Conservation (phyloP, 2,113 vertebrate genomes). For the Gymnocephalus cernua region DNA sequence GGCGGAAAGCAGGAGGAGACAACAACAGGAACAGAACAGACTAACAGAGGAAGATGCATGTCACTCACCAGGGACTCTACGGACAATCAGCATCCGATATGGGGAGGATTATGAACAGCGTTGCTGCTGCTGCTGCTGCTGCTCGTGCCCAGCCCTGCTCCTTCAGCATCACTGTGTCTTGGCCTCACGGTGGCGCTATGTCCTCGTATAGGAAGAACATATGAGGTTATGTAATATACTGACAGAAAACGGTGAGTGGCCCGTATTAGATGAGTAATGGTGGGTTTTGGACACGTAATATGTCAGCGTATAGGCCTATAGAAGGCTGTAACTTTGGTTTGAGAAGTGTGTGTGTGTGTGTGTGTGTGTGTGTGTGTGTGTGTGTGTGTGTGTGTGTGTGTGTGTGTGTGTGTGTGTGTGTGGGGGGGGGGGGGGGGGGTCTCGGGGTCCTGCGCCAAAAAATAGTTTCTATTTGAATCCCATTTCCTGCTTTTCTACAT, state of each 20-base stretch:
- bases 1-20: background rate
- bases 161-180: slow-evolving; percentile 39
- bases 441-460: too few relatives aligned
- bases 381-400: too few relatives aligned
- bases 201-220: background rate
- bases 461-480: background rate
- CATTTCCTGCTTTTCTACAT: too few relatives aligned
- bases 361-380: too few relatives aligned
- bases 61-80: slow-evolving; percentile 64
- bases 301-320: background rate
- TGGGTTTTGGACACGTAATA: background rate
- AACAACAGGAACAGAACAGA: background rate
- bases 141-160: slow-evolving; percentile 74
- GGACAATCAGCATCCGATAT: slow-evolving; percentile 64
- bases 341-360: too few relatives aligned
- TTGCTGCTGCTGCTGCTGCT: slow-evolving; percentile 45
- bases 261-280: background rate
- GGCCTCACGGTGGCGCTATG: slow-evolving; percentile 77
- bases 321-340: too few relatives aligned
- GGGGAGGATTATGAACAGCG: slow-evolving; percentile 37
- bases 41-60: background rate
- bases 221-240: slow-evolving; percentile 65
- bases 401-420: too few relatives aligned
- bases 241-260: slow-evolving; percentile 12
- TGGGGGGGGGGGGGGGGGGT: too few relatives aligned